Evolutionary conservation across 2,888 invertebrate genomes (phyloP).

Genomic region (Cryptophagus acutangulus): DNA sequence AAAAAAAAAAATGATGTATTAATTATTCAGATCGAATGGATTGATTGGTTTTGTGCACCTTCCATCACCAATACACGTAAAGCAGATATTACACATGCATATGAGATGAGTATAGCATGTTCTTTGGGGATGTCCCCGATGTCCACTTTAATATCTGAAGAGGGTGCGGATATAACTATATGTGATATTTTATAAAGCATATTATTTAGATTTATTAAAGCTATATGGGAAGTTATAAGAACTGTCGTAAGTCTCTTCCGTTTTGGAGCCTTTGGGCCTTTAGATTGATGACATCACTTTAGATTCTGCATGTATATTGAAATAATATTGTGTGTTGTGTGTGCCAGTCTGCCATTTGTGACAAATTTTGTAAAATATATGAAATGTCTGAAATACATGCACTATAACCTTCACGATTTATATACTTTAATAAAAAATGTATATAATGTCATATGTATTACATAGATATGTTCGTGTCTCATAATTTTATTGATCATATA

Average conservation of each 20-base stretch:
- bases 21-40: slow-evolving; percentile 31
- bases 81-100: slow-evolving; percentile 34
- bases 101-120: slow-evolving; percentile 19
- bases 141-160: slow-evolving; percentile 41
- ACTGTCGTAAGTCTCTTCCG: slow-evolving; percentile 34
- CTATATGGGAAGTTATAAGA: slow-evolving; percentile 44
- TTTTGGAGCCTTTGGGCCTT: slow-evolving; percentile 25
- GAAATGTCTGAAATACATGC: slow-evolving; percentile 6
- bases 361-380: slow-evolving; percentile 32
- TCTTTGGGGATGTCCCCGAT: slow-evolving; percentile 31
- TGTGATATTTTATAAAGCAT: slow-evolving; percentile 40
- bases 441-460: too few species aligned
- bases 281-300: slow-evolving; percentile 45
- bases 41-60: slow-evolving; percentile 31
- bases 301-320: slow-evolving; percentile 41
- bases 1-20: slow-evolving; percentile 23
- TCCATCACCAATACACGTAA: slow-evolving; percentile 34
- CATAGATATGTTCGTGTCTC: too few species aligned
- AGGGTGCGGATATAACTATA: slow-evolving; percentile 29
- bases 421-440: too few species aligned
- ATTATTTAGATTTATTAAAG: slow-evolving; percentile 47
- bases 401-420: background rate
- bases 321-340: slow-evolving; percentile 38
- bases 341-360: slow-evolving; percentile 33
- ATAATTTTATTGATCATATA: too few species aligned